Evolutionary conservation across 1,140 invertebrate genomes (phyloP), one percentile per base, ranked within the genome.

Genomic region (Bombus huntii): DNA sequence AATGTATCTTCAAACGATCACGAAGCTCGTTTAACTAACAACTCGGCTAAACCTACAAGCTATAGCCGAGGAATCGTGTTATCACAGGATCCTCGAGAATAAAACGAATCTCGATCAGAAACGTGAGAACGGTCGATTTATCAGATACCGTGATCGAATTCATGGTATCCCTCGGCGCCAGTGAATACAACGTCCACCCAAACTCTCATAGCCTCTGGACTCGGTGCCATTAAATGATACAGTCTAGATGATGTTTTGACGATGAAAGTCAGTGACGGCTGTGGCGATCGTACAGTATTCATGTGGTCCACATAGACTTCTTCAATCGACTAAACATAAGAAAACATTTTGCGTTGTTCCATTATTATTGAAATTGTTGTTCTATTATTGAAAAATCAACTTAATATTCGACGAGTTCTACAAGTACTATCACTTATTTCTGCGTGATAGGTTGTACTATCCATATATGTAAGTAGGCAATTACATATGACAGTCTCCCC

Each of bases 111-210:
- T 81, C n/a, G 71, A 81, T 42, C 47, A 71, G 59, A 75, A 73
- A 66, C 59, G 59, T 68, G 47, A 42, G 25, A 81, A 59, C 1
- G 34, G 13, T 18, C n/a, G 28, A 70, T 39, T 62, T 78, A 89
- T 95, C 92, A 95, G 75, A 93, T 87, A 39, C 95, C 95, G 85
- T 96, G 95, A 90, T 97, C 96, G 85, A 97, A 97, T 92, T 97
- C 97, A 88, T 96, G 97, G 93, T 98, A 98, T n/a, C 97, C 98
- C 94, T 98, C 98, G 42, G 98, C 98, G 68, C 98, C 98, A 15
- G 98, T 98, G 93, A 98, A 98, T 81, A 99, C 97, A 22, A 99
- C 98, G 95, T 99, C 99, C 42, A 99, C 98, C 99, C 99, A 99
- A 88, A 99, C 98, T 81, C 98, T 95, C 96, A 99, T 99, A 0